Percentiles rank a stretch among this genome's conserved stretches.
Conservation (phyloP, 2,797 vertebrate genomes). For the Margarornis squamiger region DNA sequence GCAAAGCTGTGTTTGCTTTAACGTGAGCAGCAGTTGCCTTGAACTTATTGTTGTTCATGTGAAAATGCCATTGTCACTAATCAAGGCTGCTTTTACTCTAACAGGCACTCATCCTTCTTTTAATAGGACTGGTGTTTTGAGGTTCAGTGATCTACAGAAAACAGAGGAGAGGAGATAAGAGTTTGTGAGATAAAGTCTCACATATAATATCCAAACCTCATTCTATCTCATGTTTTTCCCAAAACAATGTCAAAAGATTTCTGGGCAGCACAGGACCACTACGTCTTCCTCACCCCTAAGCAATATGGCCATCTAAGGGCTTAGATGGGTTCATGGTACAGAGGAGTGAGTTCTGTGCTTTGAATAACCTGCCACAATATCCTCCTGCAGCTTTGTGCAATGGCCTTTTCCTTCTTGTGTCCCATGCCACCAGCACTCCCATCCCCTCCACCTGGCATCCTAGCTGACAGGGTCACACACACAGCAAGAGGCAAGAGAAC, state of each 20-base stretch:
- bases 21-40: conserved; percentile 18
- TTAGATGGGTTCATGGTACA: background rate
- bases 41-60: conserved; percentile 18
- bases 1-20: background rate
- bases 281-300: background rate
- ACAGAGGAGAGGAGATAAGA: background rate
- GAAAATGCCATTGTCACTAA: conserved; percentile 25
- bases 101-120: background rate
- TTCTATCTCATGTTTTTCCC: background rate
- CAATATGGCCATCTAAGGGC: background rate
- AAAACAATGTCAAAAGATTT: background rate
- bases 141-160: background rate
- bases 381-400: background rate
- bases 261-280: background rate
- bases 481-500: background rate
- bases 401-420: background rate
- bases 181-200: background rate
- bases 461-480: background rate
- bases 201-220: accelerated
- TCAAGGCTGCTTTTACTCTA: background rate
- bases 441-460: background rate
- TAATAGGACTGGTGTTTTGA: background rate
- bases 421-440: background rate
- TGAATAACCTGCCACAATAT: too few species aligned
- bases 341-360: background rate